Evolutionary conservation across 1,140 invertebrate genomes (phyloP).

Genomic region (Drosophila dunni): DNA sequence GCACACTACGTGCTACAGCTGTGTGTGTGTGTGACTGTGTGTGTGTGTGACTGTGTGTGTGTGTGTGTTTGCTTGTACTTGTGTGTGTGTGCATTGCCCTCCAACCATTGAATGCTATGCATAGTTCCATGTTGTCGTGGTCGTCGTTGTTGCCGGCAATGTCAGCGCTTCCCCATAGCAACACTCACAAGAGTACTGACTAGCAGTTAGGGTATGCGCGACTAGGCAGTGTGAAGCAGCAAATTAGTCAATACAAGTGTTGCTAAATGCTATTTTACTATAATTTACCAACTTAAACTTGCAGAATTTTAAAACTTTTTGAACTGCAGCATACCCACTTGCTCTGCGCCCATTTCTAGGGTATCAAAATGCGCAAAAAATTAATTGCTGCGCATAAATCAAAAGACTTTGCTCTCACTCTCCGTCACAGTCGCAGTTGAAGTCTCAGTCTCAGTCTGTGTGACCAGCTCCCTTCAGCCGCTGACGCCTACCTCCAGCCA

Average conservation of each 20-base stretch:
- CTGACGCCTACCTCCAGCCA: not conserved
- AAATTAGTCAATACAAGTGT: not conserved
- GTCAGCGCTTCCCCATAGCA: conserved; percentile 62
- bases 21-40: conserved; percentile 36
- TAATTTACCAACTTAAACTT: too few relatives aligned
- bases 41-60: conserved; percentile 29
- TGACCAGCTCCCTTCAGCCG: conserved; percentile 1
- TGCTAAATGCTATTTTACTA: too few relatives aligned
- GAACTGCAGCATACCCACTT: conserved; percentile 1
- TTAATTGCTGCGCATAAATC: conserved; percentile 82
- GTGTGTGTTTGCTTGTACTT: too few relatives aligned
- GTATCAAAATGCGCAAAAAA: conserved; percentile 77
- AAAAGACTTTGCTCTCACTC: conserved; percentile 74
- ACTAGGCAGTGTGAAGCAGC: conserved; percentile 12
- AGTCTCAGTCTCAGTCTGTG: conserved; percentile 1
- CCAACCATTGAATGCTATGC: conserved; percentile 59
- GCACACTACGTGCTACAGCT: conserved; percentile 23
- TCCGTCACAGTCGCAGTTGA: not conserved
- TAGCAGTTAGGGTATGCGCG: not conserved
- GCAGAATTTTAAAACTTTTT: not conserved
- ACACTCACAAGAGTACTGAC: conserved; percentile 37
- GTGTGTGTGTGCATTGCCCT: conserved; percentile 19
- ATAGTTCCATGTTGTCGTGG: conserved; percentile 71
- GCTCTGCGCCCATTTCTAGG: not conserved
- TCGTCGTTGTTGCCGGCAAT: conserved; percentile 49